Evolutionary conservation across 2,797 vertebrate genomes (phyloP), one percentile per base, ranked within the genome.

Genomic region (Myiotriccus ornatus): DNA sequence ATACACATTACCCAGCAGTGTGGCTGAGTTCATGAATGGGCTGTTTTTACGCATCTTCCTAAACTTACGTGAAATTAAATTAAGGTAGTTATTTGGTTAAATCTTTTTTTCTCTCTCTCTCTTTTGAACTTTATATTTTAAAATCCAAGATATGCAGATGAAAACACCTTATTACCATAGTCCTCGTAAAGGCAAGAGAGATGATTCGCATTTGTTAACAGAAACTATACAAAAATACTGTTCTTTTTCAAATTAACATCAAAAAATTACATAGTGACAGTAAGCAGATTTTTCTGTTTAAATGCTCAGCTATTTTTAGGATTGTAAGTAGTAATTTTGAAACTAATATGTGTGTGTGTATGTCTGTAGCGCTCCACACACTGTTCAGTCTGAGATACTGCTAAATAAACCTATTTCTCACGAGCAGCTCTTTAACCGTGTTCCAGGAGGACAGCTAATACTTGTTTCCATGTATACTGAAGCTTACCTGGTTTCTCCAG

Each of bases 341-440:
- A 74, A 55, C 30, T 73, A 56, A 34, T 0, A 0, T 12, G 6
- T 35, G 2, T 35, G 2, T 46, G 11, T 73, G 3, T 35, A 1
- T 39, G 28, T 63, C 49, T 60, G 9, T 56, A 60, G 49, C 27
- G 17, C 25, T 85, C 63, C 0, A 0, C 21, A 27, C 12, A 9
- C 30, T n/a, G 47, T 56, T 74, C 47, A 55, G 12, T 62, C 47
- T 70, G 34, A 89, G 47, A 30, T 41, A 34, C 25, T 57, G 15
- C 27, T 41, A 47, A 74, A 18, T 30, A 73, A 83, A 55, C 2
- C 9, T 83, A 0, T 73, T 85, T 84, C 24, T 80, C 22, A 12
- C 1, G 1, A 74, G 41, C 65, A 89, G 21, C n/a, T 63, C 55
- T 37, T 5, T 37, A 47, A 47, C 17, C 0, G 0, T 65, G 65